A percentile compares a stretch with the other conserved stretches of the same genome.
Conservation (phyloP, 2,113 vertebrate species). For the Mustela lutreola region DNA sequence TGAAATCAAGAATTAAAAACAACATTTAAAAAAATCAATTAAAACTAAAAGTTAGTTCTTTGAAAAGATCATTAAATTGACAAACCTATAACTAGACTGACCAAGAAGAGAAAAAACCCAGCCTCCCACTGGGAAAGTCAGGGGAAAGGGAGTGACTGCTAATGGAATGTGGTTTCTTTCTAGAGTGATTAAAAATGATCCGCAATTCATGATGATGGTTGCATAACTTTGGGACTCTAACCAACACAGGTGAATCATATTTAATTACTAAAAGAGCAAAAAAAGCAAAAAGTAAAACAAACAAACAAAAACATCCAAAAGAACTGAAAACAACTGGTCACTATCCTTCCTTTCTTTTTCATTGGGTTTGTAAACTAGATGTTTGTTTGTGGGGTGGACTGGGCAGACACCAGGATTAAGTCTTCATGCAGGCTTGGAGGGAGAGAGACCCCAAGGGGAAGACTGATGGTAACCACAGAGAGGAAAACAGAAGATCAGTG, state of each 20-base stretch:
- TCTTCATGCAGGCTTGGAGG: not conserved
- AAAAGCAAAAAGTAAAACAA: not conserved
- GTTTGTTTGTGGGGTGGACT: not conserved
- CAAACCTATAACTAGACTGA: not conserved
- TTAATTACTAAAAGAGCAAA: not conserved
- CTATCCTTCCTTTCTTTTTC: not conserved
- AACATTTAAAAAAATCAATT: not conserved
- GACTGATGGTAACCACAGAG: not conserved
- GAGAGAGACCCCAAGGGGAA: not conserved
- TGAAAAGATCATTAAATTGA: not conserved
- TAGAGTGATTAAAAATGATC: not conserved
- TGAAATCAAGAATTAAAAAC: not conserved
- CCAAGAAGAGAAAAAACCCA: not conserved
- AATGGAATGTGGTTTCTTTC: not conserved
- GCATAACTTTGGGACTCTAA: not conserved
- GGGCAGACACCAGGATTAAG: not conserved
- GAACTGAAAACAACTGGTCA: not conserved
- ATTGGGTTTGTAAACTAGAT: not conserved
- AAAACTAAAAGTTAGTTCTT: not conserved
- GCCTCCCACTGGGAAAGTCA: not conserved
- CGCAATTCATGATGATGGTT: not conserved
- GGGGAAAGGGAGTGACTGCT: not conserved
- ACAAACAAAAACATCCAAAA: not conserved
- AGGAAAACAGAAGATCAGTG: not conserved
- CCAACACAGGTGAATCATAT: not conserved